phyloP scores from a whole-genome alignment of 2,113 vertebrate genomes.

The Setophaga petechia region DNA sequence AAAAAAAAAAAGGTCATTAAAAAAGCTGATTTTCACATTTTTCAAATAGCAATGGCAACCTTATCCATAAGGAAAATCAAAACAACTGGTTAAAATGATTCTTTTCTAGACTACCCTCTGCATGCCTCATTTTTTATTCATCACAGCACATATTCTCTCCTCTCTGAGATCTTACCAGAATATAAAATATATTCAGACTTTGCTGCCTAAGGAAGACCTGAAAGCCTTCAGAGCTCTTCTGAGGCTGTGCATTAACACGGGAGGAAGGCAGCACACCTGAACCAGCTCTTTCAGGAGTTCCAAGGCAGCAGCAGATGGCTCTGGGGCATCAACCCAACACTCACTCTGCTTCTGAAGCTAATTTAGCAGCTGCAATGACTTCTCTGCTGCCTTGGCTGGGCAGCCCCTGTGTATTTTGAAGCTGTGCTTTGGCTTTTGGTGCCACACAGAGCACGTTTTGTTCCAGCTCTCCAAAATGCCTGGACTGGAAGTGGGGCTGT shows the following conservation, averaged over 20 bases:
- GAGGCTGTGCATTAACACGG: accelerated
- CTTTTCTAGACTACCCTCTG: background rate
- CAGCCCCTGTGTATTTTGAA: background rate
- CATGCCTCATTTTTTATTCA: background rate
- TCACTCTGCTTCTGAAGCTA: background rate
- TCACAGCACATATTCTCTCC: background rate
- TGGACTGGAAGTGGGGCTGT: background rate
- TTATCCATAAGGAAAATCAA: background rate
- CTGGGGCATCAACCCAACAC: background rate
- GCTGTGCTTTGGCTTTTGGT: background rate
- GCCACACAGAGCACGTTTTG: background rate
- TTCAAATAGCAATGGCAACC: background rate
- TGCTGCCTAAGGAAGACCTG: background rate
- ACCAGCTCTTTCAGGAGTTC: background rate
- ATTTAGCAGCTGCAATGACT: background rate
- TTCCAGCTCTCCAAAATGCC: background rate
- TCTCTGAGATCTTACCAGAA: background rate
- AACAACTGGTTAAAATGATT: background rate
- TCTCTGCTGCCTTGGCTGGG: background rate
- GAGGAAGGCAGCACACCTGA: background rate
- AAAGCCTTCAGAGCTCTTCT: background rate
- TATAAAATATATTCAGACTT: background rate
- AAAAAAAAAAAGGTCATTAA: background rate
- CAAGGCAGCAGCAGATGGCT: background rate
- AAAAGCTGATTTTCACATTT: constrained; percentile 9